Base-by-base conservation (phyloP, 2,113 vertebrate species). In the Ceuthmochares aereus region DNA sequence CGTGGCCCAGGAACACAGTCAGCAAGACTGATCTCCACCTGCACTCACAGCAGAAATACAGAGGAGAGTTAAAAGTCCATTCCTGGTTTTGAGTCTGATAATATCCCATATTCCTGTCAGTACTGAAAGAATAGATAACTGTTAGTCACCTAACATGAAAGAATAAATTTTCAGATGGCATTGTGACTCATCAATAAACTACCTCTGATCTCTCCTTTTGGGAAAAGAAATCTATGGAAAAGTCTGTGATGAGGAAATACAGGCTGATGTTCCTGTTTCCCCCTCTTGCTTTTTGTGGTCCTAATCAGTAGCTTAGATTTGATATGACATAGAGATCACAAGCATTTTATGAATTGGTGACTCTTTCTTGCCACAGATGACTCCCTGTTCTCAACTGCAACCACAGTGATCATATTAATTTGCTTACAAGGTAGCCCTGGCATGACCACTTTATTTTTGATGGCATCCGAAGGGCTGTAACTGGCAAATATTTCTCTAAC, bases 201-300 rank as follows among this genome's bases (percentile, higher is more conserved):
- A 36, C 12, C 7, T 73, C 40, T 58, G 27, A 20, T 34, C 4
- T 67, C 4, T 51, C 6, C 23, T 84, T 23, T 23, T 19, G 40
- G 3, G 6, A 69, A 70, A 70, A 80, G 56, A 52, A 4, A 3
- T 16, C 15, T 51, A 3, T 43, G 54, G 22, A 72, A 89, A 75
- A 56, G 43, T 73, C 5, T 49, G 8, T 62, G 45, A 2, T 21
- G 29, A 40, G 27, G 8, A 76, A 76, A 54, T 5, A 68, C 4
- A 64, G 10, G 7, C 4, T 66, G 66, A 36, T 1, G 6, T 26
- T 10, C 9, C 15, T 66, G 5, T 60, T 26, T 6, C 1, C 2
- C 4, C 5, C 3, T 62, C 4, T 58, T 29, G 14, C 0, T 0
- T 74, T 74, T 69, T 78, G 23, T 0, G 0, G 19, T 52, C 30